phyloP scores from a whole-genome alignment of 1,140 invertebrate genomes.

The Thalassaphorura encarpata region DNA sequence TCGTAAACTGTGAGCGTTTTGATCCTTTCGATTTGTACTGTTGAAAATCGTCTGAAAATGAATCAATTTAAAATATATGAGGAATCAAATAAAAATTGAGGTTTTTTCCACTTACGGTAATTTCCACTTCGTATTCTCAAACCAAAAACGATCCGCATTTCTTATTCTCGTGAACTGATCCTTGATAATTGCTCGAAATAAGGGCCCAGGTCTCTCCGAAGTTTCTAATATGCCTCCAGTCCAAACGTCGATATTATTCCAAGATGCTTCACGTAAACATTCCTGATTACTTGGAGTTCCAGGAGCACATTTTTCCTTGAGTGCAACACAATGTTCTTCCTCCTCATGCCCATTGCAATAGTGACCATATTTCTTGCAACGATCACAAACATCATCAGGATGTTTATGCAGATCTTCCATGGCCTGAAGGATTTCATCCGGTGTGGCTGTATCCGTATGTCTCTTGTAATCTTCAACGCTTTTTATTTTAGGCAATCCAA shows the following conservation, averaged over 20 bases:
- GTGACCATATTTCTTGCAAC: neutral
- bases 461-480: conserved; percentile 37
- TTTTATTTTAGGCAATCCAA: conserved; percentile 38
- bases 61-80: no score
- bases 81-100: no score
- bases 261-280: conserved; percentile 31
- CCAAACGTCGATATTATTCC: conserved; percentile 51
- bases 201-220: conserved; percentile 46
- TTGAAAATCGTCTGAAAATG: conserved; percentile 47
- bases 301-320: no score
- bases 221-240: conserved; percentile 60
- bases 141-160: conserved; percentile 51
- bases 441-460: conserved; percentile 28
- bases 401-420: conserved; percentile 18
- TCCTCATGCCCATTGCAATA: no score
- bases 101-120: conserved; percentile 40
- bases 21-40: conserved; percentile 45
- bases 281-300: neutral
- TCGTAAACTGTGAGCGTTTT: conserved; percentile 45
- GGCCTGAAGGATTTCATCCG: conserved; percentile 7
- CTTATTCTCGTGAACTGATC: conserved; percentile 48
- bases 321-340: no score
- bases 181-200: conserved; percentile 47
- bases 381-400: neutral
- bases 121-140: conserved; percentile 41